Percentiles rank a stretch among this genome's conserved stretches.
Evolutionary conservation across 37 sponge, comb jelly and placozoan genomes (phyloP).

Genomic region (Theonella swinhoei): DNA sequence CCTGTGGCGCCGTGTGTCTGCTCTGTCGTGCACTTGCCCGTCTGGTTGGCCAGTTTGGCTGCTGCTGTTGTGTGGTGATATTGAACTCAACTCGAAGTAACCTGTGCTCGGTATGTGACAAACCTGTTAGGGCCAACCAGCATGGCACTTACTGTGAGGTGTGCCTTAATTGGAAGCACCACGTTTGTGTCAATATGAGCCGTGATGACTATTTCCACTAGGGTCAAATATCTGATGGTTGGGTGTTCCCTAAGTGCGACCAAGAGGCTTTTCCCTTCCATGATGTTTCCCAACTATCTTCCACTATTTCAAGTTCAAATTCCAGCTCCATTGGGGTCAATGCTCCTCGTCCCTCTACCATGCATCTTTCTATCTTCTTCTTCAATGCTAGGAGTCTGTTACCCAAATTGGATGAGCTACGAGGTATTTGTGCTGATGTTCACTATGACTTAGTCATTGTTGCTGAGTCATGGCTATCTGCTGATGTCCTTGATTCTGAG

Average conservation of each 20-base stretch:
- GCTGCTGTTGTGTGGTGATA: conserved; percentile 2
- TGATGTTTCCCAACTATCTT: no score
- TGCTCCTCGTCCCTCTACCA: no score
- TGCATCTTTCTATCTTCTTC: conserved; percentile 4
- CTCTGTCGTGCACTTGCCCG: no score
- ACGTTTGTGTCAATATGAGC: background rate
- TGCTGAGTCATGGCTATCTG: conserved; percentile 11
- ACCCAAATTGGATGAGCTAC: no score
- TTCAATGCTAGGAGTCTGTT: conserved; percentile 16
- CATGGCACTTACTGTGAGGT: background rate
- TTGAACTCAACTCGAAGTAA: background rate
- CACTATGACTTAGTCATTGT: background rate
- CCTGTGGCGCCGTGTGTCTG: no score
- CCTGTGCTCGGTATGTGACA: background rate
- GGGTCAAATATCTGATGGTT: background rate
- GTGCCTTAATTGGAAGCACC: conserved; percentile 3
- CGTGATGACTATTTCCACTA: background rate
- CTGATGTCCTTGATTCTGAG: background rate
- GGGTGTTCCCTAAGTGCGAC: background rate
- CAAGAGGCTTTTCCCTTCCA: background rate
- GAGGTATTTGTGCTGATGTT: background rate
- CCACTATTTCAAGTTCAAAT: no score
- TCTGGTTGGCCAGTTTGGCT: no score
- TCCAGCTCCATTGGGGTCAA: no score
- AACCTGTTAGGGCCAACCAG: background rate